Conservation (phyloP, 2,888 invertebrate species). For the Tridacna gigas region DNA sequence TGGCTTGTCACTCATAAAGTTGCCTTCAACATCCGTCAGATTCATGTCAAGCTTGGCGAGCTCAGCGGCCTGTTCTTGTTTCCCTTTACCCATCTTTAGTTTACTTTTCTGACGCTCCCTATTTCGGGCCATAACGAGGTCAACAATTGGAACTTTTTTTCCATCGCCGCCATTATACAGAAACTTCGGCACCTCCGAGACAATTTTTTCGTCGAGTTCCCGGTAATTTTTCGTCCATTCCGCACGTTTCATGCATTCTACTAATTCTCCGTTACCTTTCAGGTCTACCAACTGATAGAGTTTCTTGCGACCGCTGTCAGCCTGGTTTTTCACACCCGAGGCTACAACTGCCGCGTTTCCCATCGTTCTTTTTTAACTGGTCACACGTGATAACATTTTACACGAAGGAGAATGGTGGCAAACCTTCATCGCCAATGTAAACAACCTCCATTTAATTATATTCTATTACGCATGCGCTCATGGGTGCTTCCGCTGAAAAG, state of each 20-base stretch:
- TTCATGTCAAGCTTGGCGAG: conserved; percentile 80
- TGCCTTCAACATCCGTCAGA: conserved; percentile 71
- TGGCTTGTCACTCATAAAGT: conserved; percentile 72
- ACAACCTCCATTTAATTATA: conserved; percentile 57
- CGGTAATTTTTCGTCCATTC: conserved; percentile 79
- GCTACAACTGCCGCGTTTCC: conserved; percentile 86
- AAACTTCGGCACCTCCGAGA: conserved; percentile 92
- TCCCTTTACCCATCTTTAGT: conserved; percentile 67
- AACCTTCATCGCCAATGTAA: conserved; percentile 60
- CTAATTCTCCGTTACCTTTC: conserved; percentile 91
- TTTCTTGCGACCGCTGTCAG: conserved; percentile 84
- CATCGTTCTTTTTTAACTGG: conserved; percentile 56
- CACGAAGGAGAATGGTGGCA: not conserved
- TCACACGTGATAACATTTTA: not conserved
- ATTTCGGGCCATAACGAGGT: conserved; percentile 90
- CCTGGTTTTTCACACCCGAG: conserved; percentile 97
- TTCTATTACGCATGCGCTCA: conserved; percentile 53
- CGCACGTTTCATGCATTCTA: conserved; percentile 82
- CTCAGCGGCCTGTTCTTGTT: conserved; percentile 72
- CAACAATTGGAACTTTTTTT: conserved; percentile 94
- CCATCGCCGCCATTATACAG: conserved; percentile 97
- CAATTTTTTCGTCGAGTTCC: conserved; percentile 96
- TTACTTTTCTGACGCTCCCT: conserved; percentile 70
- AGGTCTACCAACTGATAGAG: conserved; percentile 95
- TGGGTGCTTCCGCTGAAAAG: not conserved